These are phyloP conservation scores for Sepiola atlantica DNA, from an alignment of 2,888 invertebrate genomes.

Conservation along the genomic window DNA sequence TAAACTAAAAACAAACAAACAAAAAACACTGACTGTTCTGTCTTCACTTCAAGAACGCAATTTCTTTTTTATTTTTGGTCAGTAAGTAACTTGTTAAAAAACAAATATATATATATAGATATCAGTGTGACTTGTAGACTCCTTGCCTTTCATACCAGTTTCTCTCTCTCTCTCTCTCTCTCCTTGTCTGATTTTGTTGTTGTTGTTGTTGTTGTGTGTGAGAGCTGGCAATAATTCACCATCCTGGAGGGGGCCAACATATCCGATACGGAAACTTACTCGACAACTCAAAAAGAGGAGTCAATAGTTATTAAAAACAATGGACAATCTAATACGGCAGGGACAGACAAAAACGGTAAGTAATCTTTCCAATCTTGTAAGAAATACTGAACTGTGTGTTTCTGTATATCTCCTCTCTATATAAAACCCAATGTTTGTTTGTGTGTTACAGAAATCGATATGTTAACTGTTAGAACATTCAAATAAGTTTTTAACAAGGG, in stretches of 20 bases:
- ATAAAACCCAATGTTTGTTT: neutral
- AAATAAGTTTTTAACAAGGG: too few relatives aligned
- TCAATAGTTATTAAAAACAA: neutral
- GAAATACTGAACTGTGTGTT: neutral
- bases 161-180: neutral
- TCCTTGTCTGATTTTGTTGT: neutral
- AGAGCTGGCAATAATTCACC: neutral
- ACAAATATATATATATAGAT: neutral
- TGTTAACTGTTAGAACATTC: too few relatives aligned
- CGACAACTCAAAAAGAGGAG: neutral
- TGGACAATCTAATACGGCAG: neutral
- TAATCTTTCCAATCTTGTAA: neutral
- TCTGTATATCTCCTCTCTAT: neutral
- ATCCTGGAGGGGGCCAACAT: slow-evolving; percentile 32
- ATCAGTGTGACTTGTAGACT: neutral
- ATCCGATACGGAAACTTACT: neutral
- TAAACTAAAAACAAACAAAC: neutral
- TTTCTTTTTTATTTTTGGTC: neutral
- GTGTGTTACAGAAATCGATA: neutral
- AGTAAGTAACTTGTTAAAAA: neutral
- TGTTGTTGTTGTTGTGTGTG: neutral
- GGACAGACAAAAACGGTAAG: neutral
- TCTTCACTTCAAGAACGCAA: neutral
- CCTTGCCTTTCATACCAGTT: neutral
- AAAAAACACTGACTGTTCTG: neutral